phyloP scores from a whole-genome alignment of 1,140 invertebrate genomes.

The Pseudomyrmex sp. region DNA sequence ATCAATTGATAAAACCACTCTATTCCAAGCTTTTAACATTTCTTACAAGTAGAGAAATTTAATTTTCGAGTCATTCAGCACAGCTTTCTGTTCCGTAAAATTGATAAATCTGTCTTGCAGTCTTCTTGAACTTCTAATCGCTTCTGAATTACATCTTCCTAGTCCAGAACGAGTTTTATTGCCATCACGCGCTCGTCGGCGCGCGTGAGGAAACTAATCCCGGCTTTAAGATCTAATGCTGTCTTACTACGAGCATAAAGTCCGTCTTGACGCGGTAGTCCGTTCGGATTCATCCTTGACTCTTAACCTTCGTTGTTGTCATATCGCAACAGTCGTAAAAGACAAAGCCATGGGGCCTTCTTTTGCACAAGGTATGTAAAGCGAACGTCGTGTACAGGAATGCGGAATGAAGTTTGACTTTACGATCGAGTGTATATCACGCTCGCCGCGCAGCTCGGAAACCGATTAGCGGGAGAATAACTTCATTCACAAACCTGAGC shows the following conservation, averaged over 20 bases:
- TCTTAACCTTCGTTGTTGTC: conserved; percentile 67
- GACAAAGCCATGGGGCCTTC: not conserved
- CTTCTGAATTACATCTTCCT: not conserved
- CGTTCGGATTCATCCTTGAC: conserved; percentile 64
- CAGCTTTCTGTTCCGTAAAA: not conserved
- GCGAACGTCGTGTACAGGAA: conserved; percentile 26
- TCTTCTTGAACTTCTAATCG: not conserved
- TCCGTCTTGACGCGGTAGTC: conserved; percentile 25
- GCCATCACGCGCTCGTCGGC: conserved; percentile 39
- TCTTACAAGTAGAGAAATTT: too few species aligned
- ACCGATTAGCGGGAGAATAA: conserved; percentile 73
- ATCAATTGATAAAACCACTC: too few species aligned
- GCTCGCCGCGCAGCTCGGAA: conserved; percentile 60
- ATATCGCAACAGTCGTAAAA: conserved; percentile 61
- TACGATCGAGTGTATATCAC: conserved; percentile 71
- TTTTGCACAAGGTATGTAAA: not conserved
- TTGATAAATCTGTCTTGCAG: conserved; percentile 29
- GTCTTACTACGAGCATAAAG: conserved; percentile 60
- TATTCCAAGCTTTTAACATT: too few species aligned
- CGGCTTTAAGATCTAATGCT: conserved; percentile 61
- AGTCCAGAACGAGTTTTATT: conserved; percentile 17
- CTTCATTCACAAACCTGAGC: conserved; percentile 67
- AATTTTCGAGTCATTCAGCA: too few species aligned
- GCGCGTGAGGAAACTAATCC: conserved; percentile 64
- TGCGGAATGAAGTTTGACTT: conserved; percentile 66